Evolutionary conservation across 2,888 invertebrate genomes (phyloP), one percentile per base, ranked within the genome.

Genomic region (Pemphredon lugubris): DNA sequence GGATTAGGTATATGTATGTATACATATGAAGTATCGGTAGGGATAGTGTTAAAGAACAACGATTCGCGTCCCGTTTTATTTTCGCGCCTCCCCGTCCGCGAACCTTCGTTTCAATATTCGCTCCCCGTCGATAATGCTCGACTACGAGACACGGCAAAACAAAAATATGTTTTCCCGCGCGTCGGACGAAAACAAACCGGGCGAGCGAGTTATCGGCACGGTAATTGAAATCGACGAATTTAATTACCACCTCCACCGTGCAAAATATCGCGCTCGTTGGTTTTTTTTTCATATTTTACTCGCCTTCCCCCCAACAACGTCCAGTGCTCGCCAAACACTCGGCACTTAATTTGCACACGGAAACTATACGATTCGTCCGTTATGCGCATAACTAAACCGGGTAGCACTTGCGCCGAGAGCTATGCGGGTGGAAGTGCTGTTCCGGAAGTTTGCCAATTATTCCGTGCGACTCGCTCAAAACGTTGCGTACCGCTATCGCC

Each of bases 361-460:
- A 61, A 70, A 70, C 78, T 61, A 66, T 55, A 59, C 57, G 42
- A 51, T 68, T 72, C 68, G 69, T 77, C 65, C 68, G 77, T 75
- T 77, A 69, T 75, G 67, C 59, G 73, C 73, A 77, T 74, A 75
- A 67, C 72, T 65, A 69, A 75, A 75, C 59, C 61, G 61, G n/a
- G 55, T 64, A 59, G 63, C 70, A 65, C 64, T 72, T 60, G 54
- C 44, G 60, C 44, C n/a, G n/a, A 42, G 39, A 20, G 32, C 47
- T 20, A 53, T 55, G 53, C 40, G 39, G 51, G 60, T 57, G 53
- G 65, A 73, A 75, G 67, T 64, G 67, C 61, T 68, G 72, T 60
- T 48, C 72, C 66, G 79, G 68, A 79, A 79, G 78, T 79, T 79
- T 73, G 68, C 65, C 79, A 79, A 79, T 79, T 79, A 79, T 75